Evolutionary conservation across 2,888 invertebrate genomes (phyloP), one percentile per base, ranked within the genome.

Genomic region (Ornithoptera alexandrae): DNA sequence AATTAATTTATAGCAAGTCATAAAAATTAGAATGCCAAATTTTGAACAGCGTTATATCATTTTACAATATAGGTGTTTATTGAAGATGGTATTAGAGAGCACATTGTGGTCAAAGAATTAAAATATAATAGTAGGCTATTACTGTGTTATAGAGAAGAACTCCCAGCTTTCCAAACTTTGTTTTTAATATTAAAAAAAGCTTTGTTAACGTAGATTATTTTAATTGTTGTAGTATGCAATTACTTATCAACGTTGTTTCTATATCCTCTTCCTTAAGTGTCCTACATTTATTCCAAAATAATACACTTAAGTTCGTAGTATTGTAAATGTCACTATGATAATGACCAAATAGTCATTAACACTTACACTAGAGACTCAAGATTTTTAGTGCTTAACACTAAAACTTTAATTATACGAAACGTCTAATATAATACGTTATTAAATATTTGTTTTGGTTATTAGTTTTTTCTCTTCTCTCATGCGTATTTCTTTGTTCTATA

Each of bases 351-450:
- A 42, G 62, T 62, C 46, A 62, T 46, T 46, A 62, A 62, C 20
- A 62, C 46, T 58, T 12, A 22, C 57, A 58, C n/a, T 58, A 58
- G 36, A 60, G 30, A 18, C 8, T 6, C 4, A n/a, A 46, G n/a
- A 65, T 22, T 5, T 20, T 22, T n/a, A 22, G 18, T 59, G 46
- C 12, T 59, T 65, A 65, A 65, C 58, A 58, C 22, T 17, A 65
- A 58, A 39, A 65, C 58, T 46, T n/a, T 53, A n/a, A 18, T 53
- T 53, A 53, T n/a, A n/a, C 53, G 53, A 7, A 53, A 18, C 46
- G 46, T 15, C 15, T 12, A 46, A 46, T 15, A 15, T 46, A 39
- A 39, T 1, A 15, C 46, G 46, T 46, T 46, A 15, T 46, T 46
- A 46, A 46, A 46, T 46, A 46, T 46, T 46, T 46, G 46, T 46